Conservation (phyloP, 2,888 invertebrate species). For the Microctonus brassicae region DNA sequence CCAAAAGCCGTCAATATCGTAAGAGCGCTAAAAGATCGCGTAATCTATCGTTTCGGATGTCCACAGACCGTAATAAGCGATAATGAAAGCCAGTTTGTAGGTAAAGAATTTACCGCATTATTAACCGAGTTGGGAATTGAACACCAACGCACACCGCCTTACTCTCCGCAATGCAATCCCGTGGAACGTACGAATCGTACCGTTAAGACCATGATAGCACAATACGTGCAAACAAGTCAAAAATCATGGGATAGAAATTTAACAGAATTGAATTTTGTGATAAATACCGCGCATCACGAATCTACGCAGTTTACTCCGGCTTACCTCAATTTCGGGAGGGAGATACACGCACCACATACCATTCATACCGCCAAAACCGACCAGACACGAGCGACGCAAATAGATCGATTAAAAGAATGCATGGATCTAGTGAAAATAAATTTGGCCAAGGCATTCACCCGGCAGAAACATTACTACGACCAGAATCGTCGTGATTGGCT, state of each 20-base stretch:
- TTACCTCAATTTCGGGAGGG: not conserved
- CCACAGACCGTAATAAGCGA: conserved; percentile 45
- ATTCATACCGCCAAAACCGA: too few relatives aligned
- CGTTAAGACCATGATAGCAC: not conserved
- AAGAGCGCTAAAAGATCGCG: conserved; percentile 20
- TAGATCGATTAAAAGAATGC: too few relatives aligned
- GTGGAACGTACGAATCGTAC: not conserved
- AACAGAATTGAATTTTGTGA: not conserved
- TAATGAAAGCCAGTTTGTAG: conserved; percentile 46
- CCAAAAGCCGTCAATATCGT: conserved; percentile 1
- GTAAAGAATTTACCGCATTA: not conserved
- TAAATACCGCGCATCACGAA: not conserved
- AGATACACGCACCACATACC: conserved; percentile 25
- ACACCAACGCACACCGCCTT: not conserved
- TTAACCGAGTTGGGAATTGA: not conserved
- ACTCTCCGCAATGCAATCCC: not conserved
- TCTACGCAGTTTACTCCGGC: not conserved
- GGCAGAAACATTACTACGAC: too few relatives aligned
- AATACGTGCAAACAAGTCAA: not conserved
- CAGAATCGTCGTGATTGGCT: too few relatives aligned
- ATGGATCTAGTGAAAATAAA: too few relatives aligned
- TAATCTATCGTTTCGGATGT: conserved; percentile 46
- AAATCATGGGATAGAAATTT: not conserved
- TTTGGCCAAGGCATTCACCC: too few relatives aligned
- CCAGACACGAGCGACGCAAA: too few relatives aligned